Conservation (phyloP, 2,797 vertebrate genomes). For the Rhincodon typus region DNA sequence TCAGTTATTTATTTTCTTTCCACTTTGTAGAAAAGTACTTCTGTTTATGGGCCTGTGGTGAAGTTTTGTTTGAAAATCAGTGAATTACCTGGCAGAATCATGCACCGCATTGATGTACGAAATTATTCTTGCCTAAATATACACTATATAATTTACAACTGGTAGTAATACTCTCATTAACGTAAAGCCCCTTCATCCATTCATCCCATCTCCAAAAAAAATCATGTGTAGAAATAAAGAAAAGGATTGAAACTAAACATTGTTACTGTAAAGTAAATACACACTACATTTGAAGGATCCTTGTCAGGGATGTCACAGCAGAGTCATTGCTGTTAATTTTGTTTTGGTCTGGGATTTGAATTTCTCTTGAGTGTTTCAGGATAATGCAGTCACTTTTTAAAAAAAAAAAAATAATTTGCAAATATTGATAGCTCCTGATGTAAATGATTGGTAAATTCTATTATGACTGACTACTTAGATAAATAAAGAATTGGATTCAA, state of each 20-base stretch:
- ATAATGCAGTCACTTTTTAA: background rate
- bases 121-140: background rate
- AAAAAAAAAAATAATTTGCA: background rate
- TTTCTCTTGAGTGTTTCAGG: background rate
- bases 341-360: background rate
- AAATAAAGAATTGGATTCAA: background rate
- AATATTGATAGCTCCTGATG: background rate
- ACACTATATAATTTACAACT: background rate
- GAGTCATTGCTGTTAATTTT: background rate
- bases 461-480: background rate
- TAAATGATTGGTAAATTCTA: background rate
- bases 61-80: constrained; percentile 11
- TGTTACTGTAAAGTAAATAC: background rate
- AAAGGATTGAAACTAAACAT: background rate
- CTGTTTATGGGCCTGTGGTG: background rate
- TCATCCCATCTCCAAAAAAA: background rate
- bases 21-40: background rate
- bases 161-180: background rate
- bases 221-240: background rate
- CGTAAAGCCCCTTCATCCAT: too few species aligned
- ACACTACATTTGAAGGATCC: background rate
- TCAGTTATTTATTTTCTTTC: background rate
- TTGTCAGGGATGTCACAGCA: background rate
- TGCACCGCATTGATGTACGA: background rate
- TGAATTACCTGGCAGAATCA: background rate